phyloP scores from a whole-genome alignment of 2,113 vertebrate genomes.

The Aepyceros melampus region DNA sequence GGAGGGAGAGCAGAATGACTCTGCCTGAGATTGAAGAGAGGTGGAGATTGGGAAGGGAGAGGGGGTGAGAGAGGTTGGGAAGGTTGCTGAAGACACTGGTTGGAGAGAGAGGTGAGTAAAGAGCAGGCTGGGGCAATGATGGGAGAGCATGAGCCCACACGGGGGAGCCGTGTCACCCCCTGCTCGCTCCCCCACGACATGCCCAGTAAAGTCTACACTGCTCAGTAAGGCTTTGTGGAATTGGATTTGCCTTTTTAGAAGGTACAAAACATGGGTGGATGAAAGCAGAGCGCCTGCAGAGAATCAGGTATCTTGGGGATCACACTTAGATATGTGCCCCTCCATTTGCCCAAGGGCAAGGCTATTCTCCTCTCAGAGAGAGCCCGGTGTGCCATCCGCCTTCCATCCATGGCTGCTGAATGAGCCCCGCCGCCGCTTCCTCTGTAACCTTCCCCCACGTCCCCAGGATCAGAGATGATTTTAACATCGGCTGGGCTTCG shows the following conservation, averaged over 20 bases:
- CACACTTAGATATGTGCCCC: neutral
- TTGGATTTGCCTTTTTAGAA: neutral
- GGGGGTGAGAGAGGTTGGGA: neutral
- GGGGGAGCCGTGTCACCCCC: neutral
- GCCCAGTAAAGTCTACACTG: neutral
- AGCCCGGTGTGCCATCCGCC: fast-evolving
- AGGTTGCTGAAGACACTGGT: neutral
- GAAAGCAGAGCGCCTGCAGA: neutral
- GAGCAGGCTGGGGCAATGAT: neutral
- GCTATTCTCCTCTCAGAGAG: neutral
- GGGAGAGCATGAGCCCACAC: fast-evolving
- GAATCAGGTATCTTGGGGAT: neutral
- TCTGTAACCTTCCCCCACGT: neutral
- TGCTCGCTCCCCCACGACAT: fast-evolving
- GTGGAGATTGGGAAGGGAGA: too few relatives aligned
- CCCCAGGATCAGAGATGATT: neutral
- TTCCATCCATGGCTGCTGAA: neutral
- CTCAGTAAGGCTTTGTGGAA: neutral
- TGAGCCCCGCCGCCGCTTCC: neutral
- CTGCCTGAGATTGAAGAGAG: neutral
- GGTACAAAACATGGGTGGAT: neutral
- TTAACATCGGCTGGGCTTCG: constrained; percentile 25
- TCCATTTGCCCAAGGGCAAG: neutral
- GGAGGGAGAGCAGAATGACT: neutral
- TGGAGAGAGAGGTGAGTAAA: neutral